Evolutionary conservation across 2,797 vertebrate genomes (phyloP), one percentile per base, ranked within the genome.

Genomic region (Champsocephalus esox): DNA sequence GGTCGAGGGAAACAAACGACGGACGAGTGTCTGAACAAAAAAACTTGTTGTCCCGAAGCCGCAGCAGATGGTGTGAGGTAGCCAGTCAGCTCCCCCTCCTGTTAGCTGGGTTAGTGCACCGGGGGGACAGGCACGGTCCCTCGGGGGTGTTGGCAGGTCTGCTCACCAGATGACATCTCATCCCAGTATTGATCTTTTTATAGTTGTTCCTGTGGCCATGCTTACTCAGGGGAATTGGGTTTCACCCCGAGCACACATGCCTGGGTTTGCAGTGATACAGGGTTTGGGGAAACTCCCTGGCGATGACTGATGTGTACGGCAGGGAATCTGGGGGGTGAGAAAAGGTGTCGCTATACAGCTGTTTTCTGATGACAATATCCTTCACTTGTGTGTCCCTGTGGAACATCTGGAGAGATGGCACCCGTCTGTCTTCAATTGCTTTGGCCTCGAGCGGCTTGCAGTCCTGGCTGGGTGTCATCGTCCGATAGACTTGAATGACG

Each of bases 81-180:
- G 87, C 88, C 87, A 84, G 34, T 38, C 34, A n/a, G n/a, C n/a
- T n/a, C 28, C 1, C 4, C 28, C 28, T 5, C 28, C 83, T 16
- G 75, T 88, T 87, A 87, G 90, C 81, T 81, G 79, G 86, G 88
- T 91, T 90, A 78, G 84, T 83, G 87, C 88, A 90, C 86, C 62
- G 19, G 79, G 77, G 88, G 83, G 83, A 79, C 79, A 60, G 73
- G 82, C 88, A 87, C 80, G 79, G 79, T 92, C 94, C 90, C 92
- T 32, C 34, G 84, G 87, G 83, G 63, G 67, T 93, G 94, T 93
- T 92, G 92, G 92, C 90, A 90, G 87, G 87, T 87, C 91, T 92
- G 93, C 91, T 92, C 91, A 91, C 91, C 94, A 95, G 94, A 93
- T 94, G 94, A 95, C 93, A 92, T 92, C 88, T 92, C 87, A 92